These are phyloP conservation scores for Callithrix jacchus DNA, from an alignment of 2,113 vertebrate genomes.

Conservation along the genomic window DNA sequence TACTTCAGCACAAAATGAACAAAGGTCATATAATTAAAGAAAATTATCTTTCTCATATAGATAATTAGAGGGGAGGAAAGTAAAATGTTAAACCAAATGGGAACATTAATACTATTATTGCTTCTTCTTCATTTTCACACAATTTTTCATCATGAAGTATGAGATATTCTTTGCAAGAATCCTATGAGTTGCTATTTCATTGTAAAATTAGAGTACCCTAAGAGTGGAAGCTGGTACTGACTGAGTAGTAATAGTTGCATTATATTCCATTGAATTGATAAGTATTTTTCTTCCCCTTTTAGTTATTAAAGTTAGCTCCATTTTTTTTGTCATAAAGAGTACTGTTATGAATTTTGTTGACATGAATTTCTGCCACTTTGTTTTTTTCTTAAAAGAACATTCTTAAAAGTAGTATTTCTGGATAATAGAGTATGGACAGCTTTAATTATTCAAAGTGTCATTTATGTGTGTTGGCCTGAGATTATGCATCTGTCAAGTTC, in stretches of 20 bases:
- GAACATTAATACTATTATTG: not conserved
- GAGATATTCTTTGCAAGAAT: conserved; percentile 23
- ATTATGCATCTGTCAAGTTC: not conserved
- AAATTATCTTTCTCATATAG: not conserved
- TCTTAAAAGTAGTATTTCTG: not conserved
- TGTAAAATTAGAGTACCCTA: not conserved
- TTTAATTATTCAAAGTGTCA: conserved; percentile 17
- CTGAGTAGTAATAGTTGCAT: not conserved
- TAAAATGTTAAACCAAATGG: not conserved
- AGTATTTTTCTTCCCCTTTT: not conserved
- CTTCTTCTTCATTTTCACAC: not conserved
- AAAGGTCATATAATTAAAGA: not conserved
- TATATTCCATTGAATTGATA: not conserved
- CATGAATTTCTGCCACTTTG: not conserved
- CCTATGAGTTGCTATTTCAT: not conserved
- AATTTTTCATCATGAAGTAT: not conserved
- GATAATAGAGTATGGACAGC: not conserved
- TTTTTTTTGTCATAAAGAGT: not conserved
- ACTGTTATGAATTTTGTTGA: not conserved
- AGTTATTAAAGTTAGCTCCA: not conserved
- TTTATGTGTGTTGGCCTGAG: not conserved
- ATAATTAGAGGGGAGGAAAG: not conserved
- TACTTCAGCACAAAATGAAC: not conserved
- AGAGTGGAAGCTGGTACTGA: not conserved
- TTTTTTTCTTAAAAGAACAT: not conserved